Evolutionary conservation across 2,113 vertebrate genomes (phyloP).

Genomic region (Ammospiza caudacuta): DNA sequence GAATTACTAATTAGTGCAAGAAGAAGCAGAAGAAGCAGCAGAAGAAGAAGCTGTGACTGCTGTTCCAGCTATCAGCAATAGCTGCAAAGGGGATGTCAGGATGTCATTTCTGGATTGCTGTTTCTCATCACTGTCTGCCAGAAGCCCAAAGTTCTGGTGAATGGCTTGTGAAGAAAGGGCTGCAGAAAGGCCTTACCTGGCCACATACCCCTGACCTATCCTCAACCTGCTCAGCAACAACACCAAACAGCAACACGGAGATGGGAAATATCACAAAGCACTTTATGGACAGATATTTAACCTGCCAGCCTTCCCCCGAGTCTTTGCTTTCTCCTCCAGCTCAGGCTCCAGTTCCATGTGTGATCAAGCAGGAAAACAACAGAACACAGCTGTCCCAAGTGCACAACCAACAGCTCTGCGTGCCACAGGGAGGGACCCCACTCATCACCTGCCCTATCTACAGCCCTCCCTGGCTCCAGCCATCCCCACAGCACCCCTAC

Average conservation of each 20-base stretch:
- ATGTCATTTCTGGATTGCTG: not conserved
- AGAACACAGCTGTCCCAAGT: not conserved
- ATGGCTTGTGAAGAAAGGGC: not conserved
- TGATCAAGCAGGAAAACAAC: not conserved
- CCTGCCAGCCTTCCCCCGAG: not conserved
- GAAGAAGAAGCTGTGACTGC: not conserved
- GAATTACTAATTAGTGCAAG: not conserved
- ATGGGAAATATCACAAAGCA: not conserved
- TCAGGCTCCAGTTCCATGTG: not conserved
- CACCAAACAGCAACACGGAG: not conserved
- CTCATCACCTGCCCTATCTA: not conserved
- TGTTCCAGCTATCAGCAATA: not conserved
- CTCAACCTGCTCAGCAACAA: not conserved
- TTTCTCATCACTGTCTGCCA: not conserved
- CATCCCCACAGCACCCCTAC: not conserved
- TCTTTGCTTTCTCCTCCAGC: not conserved
- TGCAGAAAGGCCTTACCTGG: not conserved
- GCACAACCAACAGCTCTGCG: rapidly evolving
- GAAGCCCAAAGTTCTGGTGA: not conserved
- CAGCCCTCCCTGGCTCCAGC: not conserved
- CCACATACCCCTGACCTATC: not conserved
- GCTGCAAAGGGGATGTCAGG: not conserved
- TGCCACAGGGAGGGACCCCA: not conserved
- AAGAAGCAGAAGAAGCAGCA: not conserved
- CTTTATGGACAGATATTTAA: not conserved